phyloP scores from a whole-genome alignment of 2,113 vertebrate species.

The Phylloscopus trochiloides region DNA sequence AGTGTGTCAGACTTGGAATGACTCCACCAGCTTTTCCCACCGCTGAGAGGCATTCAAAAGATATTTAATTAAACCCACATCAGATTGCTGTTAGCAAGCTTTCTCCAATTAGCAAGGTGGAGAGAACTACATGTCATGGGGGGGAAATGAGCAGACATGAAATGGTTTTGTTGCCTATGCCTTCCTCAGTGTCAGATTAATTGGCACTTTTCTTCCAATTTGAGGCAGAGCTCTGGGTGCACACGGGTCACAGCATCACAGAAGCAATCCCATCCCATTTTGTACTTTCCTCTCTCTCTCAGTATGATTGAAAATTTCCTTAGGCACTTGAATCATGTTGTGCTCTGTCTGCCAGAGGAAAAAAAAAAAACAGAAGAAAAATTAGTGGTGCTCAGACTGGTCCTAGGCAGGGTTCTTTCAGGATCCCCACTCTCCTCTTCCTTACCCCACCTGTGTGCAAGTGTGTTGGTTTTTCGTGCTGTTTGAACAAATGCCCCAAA shows the following conservation, averaged over 20 bases:
- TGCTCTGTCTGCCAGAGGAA: neutral
- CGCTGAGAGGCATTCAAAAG: neutral
- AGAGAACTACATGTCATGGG: neutral
- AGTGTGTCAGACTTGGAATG: neutral
- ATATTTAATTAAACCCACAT: conserved; percentile 48
- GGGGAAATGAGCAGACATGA: neutral
- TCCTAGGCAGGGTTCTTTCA: neutral
- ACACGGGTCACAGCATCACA: neutral
- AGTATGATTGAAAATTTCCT: conserved; percentile 15
- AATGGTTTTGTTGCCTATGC: neutral
- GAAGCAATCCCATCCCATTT: conserved; percentile 8
- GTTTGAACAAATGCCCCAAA: neutral
- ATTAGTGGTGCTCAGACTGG: neutral
- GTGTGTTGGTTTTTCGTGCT: neutral
- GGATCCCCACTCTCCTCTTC: neutral
- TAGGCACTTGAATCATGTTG: neutral
- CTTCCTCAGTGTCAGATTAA: conserved; percentile 17
- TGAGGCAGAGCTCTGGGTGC: conserved; percentile 3
- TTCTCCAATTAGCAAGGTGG: conserved; percentile 44
- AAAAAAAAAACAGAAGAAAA: neutral
- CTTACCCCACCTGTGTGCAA: neutral
- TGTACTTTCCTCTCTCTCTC: neutral
- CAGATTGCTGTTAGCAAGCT: conserved; percentile 13
- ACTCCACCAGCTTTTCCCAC: neutral
- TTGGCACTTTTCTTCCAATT: conserved; percentile 48